A percentile compares a stretch with the other conserved stretches of the same genome.
Conservation (phyloP, 2,797 vertebrate species). For the Distichodus sexfasciatus region DNA sequence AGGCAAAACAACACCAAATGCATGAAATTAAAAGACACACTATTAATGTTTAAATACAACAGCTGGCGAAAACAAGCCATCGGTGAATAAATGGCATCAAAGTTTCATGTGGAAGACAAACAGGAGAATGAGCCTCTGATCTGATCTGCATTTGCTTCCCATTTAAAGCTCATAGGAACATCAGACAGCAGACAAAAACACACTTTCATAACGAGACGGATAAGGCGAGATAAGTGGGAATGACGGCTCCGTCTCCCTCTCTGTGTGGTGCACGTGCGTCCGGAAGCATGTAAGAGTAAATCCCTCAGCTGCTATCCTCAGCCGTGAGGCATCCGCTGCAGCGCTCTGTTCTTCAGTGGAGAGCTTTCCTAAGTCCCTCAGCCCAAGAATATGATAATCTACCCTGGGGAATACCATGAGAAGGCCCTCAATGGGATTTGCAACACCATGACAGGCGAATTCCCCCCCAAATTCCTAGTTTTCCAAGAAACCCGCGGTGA, state of each 20-base stretch:
- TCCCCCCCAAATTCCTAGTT: no score
- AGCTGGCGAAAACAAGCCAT: slow-evolving; percentile 22
- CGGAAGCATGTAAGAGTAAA: not conserved
- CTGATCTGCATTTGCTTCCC: slow-evolving; percentile 17
- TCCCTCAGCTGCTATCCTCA: not conserved
- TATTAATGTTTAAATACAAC: slow-evolving; percentile 38
- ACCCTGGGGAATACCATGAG: not conserved
- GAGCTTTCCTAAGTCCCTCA: no score
- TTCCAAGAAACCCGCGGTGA: no score
- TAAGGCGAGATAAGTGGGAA: not conserved
- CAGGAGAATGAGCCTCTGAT: slow-evolving; percentile 2
- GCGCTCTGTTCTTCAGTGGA: no score
- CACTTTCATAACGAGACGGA: not conserved
- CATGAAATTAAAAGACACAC: slow-evolving; percentile 28
- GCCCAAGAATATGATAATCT: not conserved
- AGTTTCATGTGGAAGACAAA: slow-evolving; percentile 7
- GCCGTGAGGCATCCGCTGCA: no score
- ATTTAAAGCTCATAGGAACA: not conserved
- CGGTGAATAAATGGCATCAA: slow-evolving; percentile 36
- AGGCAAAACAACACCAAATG: slow-evolving; percentile 6
- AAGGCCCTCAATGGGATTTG: slow-evolving; percentile 10
- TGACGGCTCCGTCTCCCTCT: not conserved
- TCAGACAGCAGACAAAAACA: not conserved
- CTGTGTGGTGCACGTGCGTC: not conserved
- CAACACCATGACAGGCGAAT: slow-evolving; percentile 12